These are phyloP conservation scores for Metopolophium dirhodum DNA, from an alignment of 1,140 invertebrate species.

Conservation along the genomic window DNA sequence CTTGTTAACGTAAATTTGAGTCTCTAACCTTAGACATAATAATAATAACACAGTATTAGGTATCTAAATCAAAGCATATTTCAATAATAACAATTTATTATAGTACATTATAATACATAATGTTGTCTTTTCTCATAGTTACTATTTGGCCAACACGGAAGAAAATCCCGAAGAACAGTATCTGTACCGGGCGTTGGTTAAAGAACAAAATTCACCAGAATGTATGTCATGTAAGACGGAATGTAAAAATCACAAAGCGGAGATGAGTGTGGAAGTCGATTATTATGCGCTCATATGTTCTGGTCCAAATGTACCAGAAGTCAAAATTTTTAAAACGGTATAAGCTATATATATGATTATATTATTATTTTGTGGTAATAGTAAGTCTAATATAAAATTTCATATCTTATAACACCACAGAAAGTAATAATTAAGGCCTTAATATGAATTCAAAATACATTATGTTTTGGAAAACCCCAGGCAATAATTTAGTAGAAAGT, in stretches of 20 bases:
- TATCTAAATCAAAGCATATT: not conserved
- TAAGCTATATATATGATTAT: conserved; percentile 21
- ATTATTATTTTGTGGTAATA: not conserved
- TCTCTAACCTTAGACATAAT: not conserved
- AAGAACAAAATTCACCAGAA: conserved; percentile 58
- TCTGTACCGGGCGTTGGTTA: conserved; percentile 17
- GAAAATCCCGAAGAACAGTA: conserved; percentile 60
- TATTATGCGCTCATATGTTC: conserved; percentile 77
- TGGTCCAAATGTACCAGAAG: conserved; percentile 69
- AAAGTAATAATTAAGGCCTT: too few relatives aligned
- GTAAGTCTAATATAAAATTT: not conserved
- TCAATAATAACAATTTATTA: not conserved
- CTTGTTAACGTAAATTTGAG: not conserved
- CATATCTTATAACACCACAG: not conserved
- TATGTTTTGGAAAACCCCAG: too few relatives aligned
- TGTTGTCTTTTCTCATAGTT: conserved; percentile 65
- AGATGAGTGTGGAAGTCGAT: conserved; percentile 71
- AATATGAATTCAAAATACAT: too few relatives aligned
- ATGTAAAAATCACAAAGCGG: conserved; percentile 73
- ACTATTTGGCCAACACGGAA: conserved; percentile 72
- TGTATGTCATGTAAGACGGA: conserved; percentile 64
- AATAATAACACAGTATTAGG: not conserved
- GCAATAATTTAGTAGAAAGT: too few relatives aligned
- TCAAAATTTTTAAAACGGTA: conserved; percentile 63
- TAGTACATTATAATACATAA: not conserved